Evolutionary conservation across 2,888 invertebrate genomes (phyloP).

Genomic region (Rhogogaster chlorosoma): DNA sequence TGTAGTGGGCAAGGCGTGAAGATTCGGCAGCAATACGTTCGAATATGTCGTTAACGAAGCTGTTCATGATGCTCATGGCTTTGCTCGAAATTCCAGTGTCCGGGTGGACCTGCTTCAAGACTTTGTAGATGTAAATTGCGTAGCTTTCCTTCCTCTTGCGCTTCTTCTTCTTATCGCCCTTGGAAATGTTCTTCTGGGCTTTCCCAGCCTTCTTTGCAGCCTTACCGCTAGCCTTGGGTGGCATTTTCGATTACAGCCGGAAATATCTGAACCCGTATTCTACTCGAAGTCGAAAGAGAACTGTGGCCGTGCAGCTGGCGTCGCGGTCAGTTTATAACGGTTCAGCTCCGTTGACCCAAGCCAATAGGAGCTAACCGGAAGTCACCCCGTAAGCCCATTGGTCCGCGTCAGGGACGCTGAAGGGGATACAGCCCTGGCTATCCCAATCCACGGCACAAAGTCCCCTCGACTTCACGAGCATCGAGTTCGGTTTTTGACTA

Average conservation of each 20-base stretch:
- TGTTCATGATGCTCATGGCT: conserved; percentile 88
- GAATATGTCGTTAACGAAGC: conserved; percentile 87
- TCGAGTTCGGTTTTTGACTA: too few relatives aligned
- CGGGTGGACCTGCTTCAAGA: conserved; percentile 82
- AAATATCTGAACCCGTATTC: not conserved
- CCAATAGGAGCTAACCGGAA: not conserved
- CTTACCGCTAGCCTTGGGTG: conserved; percentile 72
- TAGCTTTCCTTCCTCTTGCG: conserved; percentile 82
- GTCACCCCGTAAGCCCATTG: conserved; percentile 3
- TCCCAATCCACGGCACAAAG: not conserved
- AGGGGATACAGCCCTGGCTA: conserved; percentile 13
- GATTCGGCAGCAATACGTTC: conserved; percentile 86
- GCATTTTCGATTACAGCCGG: conserved; percentile 58
- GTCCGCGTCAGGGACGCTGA: not conserved
- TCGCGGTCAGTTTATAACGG: conserved; percentile 1
- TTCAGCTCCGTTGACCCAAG: not conserved
- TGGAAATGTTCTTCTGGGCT: conserved; percentile 81
- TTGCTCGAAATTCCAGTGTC: conserved; percentile 85
- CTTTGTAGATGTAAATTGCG: conserved; percentile 83
- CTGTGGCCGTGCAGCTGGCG: conserved; percentile 14
- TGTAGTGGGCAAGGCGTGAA: conserved; percentile 82
- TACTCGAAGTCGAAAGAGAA: conserved; percentile 33
- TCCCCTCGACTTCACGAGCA: not conserved
- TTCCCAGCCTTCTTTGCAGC: conserved; percentile 80
- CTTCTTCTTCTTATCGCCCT: conserved; percentile 81